Evolutionary conservation across 2,888 invertebrate species (phyloP).

Genomic region (Caprella mutica): DNA sequence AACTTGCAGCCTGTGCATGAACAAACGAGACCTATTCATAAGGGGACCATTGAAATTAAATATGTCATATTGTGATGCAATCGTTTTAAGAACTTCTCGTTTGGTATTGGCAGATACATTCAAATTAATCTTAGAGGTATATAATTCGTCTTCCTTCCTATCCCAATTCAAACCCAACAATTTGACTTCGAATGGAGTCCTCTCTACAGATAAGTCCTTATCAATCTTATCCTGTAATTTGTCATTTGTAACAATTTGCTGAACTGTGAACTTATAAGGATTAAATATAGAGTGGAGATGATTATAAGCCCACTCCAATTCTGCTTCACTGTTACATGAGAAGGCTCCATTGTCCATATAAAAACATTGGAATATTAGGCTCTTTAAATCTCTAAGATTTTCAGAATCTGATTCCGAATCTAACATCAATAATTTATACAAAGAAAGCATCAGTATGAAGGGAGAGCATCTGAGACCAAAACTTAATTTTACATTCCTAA

Average conservation of each 20-base stretch:
- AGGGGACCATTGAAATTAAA: background rate
- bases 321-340: background rate
- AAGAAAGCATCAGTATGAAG: conserved; percentile 3
- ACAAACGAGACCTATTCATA: background rate
- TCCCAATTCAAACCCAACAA: too few relatives aligned
- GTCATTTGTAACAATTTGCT: too few relatives aligned
- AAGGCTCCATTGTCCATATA: conserved; percentile 10
- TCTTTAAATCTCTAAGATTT: background rate
- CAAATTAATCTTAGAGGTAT: too few relatives aligned
- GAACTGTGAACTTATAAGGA: background rate
- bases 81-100: too few relatives aligned
- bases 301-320: background rate
- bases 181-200: too few relatives aligned
- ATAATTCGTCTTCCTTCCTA: too few relatives aligned
- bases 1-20: background rate
- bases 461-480: conserved; percentile 7
- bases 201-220: too few relatives aligned
- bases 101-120: too few relatives aligned
- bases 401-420: background rate
- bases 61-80: background rate
- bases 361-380: background rate
- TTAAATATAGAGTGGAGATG: background rate
- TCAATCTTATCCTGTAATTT: too few relatives aligned
- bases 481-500: background rate
- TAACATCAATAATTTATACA: background rate